Conservation (phyloP, 1,140 invertebrate genomes). For the Oedothorax gibbosus region DNA sequence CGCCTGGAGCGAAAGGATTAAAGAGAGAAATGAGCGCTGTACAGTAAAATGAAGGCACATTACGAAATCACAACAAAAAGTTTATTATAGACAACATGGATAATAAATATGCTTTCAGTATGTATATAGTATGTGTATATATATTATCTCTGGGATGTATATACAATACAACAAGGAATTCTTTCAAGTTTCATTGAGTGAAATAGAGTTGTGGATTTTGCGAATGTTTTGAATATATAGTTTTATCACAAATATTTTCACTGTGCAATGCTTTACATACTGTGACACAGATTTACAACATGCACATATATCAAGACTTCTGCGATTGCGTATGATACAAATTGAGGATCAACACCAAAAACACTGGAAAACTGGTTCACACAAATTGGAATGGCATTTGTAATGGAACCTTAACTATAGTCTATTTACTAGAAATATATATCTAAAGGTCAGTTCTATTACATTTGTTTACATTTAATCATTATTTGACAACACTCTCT, state of each 20-base stretch:
- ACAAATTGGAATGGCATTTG: too few species aligned
- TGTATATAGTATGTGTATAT: slow-evolving; percentile 44
- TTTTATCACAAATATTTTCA: slow-evolving; percentile 44
- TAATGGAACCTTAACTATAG: too few species aligned
- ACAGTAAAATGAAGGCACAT: not conserved
- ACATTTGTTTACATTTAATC: too few species aligned
- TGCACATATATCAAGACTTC: slow-evolving; percentile 11
- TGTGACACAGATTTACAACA: slow-evolving; percentile 20
- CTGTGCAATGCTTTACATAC: slow-evolving; percentile 33
- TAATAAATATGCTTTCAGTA: slow-evolving; percentile 52
- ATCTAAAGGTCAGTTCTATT: too few species aligned
- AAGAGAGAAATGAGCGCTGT: too few species aligned
- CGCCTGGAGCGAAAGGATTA: too few species aligned
- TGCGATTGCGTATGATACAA: slow-evolving; percentile 33
- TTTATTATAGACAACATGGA: slow-evolving; percentile 58
- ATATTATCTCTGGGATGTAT: slow-evolving; percentile 43
- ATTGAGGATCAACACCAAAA: too few species aligned
- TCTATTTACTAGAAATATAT: too few species aligned
- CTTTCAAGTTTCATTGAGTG: not conserved
- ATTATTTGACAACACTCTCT: too few species aligned
- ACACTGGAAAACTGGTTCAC: too few species aligned
- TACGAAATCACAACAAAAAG: slow-evolving; percentile 40
- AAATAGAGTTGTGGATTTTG: not conserved
- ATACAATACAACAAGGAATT: slow-evolving; percentile 19
- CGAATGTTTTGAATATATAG: slow-evolving; percentile 20